A percentile compares a stretch with the other conserved stretches of the same genome.
phyloP scores from a whole-genome alignment of 2,113 vertebrate genomes.

The Vimba vimba region DNA sequence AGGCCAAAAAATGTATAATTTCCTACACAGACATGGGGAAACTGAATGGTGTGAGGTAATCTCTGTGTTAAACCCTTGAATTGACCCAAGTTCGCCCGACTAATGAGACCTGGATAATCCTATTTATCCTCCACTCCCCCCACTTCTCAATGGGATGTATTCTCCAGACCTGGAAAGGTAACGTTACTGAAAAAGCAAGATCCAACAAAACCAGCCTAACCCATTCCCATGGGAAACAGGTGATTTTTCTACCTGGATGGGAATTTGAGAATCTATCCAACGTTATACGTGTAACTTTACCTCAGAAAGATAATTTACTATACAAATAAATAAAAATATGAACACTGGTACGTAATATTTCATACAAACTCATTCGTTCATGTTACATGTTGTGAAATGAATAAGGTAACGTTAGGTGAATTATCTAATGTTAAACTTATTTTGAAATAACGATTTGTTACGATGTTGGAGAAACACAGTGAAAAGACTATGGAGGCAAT shows the following conservation, averaged over 20 bases:
- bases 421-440: background rate
- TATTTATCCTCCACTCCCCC: background rate
- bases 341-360: background rate
- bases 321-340: background rate
- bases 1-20: background rate
- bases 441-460: background rate
- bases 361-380: background rate
- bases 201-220: background rate
- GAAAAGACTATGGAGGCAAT: background rate
- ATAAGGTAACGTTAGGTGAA: background rate
- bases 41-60: background rate
- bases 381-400: background rate
- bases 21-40: background rate
- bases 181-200: background rate
- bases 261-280: background rate
- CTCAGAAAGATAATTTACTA: background rate
- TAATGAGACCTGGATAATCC: conserved; percentile 10
- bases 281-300: background rate
- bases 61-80: conserved; percentile 17
- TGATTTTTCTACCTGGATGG: background rate
- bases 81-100: background rate
- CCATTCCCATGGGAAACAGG: conserved; percentile 1
- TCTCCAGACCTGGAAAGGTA: background rate
- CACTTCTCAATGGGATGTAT: conserved; percentile 20
- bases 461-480: background rate